Evolutionary conservation across 2,113 vertebrate species (phyloP), one percentile per base, ranked within the genome.

Genomic region (Elanoides forficatus): DNA sequence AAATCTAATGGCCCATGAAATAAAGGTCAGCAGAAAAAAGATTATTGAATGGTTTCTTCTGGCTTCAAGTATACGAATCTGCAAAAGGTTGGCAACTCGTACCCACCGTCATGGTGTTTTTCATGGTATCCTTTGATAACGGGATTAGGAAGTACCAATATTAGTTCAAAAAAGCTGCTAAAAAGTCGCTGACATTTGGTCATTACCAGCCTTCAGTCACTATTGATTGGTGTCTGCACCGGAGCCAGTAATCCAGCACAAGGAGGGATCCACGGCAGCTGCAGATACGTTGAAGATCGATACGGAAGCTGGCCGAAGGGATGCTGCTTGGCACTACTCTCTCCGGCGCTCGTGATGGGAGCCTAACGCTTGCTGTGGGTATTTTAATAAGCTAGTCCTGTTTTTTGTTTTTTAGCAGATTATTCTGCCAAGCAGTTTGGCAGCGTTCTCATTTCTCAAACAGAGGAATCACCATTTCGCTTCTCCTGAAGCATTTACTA

Each of bases 11-110:
- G 84, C 85, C 95, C 93, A 62, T 62, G 23, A 95, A 97, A 94
- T 95, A 96, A 96, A 96, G 87, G 95, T 95, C 96, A 96, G 93
- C 73, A 93, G 84, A 79, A 75, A 88, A 93, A 74, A 74, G 65
- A 26, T 94, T 93, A 95, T 56, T 79, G 90, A 68, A 68, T 75
- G 81, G 47, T 25, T 91, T 87, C 78, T 94, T 82, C 87, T 75
- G 89, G 78, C 73, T 92, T 75, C 36, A 8, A 79, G 56, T 32
- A 4, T 48, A 21, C 2, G 93, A 87, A 65, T 25, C 91, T 93
- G 94, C 16, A 13, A 66, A 92, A 62, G 40, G 70, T 66, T 89
- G 96, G 76, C 76, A 82, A 12, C 90, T 82, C n/a, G 11, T 58
- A 82, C 43, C 73, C 90, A 43, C 53, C 0, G 62, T 88, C 94